Evolutionary conservation across 2,888 invertebrate genomes (phyloP).

Genomic region (Andrena trimmerana): DNA sequence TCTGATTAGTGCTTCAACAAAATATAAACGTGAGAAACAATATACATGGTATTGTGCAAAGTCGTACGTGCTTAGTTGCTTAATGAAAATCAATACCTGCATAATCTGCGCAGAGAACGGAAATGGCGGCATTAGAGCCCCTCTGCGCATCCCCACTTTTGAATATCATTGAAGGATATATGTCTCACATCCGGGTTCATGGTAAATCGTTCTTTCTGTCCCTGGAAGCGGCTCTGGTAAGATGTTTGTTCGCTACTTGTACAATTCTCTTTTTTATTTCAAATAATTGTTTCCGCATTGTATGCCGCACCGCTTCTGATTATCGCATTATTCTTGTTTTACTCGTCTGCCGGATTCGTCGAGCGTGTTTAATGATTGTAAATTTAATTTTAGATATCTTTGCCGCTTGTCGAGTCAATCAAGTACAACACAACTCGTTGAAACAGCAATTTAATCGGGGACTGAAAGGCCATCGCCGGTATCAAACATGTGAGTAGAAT

Average conservation of each 20-base stretch:
- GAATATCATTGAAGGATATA: constrained; percentile 1
- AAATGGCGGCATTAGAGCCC: constrained; percentile 7
- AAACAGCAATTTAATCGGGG: constrained; percentile 58
- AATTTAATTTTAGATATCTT: constrained; percentile 73
- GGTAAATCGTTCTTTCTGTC: constrained; percentile 80
- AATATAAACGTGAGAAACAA: constrained; percentile 7
- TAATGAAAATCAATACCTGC: constrained; percentile 38
- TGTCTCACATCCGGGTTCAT: constrained; percentile 71
- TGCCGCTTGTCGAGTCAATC: constrained; percentile 63
- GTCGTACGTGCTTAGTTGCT: not conserved
- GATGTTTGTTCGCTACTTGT: constrained; percentile 57
- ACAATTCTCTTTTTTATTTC: constrained; percentile 24
- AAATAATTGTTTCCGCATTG: constrained; percentile 16
- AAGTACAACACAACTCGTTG: constrained; percentile 31
- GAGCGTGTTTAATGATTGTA: not conserved
- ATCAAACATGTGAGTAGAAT: constrained; percentile 78
- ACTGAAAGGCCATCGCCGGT: constrained; percentile 69
- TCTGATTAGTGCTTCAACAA: not conserved
- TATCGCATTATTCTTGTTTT: not conserved
- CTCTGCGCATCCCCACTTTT: constrained; percentile 53
- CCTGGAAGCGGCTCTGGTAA: constrained; percentile 79
- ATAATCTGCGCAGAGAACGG: constrained; percentile 44
- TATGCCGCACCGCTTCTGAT: not conserved
- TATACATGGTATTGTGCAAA: constrained; percentile 15
- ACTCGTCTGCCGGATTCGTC: not conserved